Evolutionary conservation across 92 coral and sea anemone species (phyloP).

Genomic region (Bergia puertoricense): DNA sequence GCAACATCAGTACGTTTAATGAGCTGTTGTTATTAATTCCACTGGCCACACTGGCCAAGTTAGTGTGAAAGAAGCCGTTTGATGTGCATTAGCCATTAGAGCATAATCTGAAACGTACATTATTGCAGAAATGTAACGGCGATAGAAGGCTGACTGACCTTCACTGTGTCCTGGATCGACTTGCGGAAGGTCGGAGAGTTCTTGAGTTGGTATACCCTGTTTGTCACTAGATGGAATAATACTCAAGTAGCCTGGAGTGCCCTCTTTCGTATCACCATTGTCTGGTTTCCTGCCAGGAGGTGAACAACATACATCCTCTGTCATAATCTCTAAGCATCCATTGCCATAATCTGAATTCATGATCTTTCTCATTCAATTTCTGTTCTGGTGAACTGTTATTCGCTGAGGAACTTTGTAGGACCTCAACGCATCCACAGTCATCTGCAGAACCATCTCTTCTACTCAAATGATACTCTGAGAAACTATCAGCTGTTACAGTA

Average conservation of each 20-base stretch:
- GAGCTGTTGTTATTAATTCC: background rate
- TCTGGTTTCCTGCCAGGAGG: background rate
- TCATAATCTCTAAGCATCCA: background rate
- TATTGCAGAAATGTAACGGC: background rate
- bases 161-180: background rate
- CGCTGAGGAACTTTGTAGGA: background rate
- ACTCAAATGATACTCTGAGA: background rate
- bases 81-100: background rate
- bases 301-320: background rate
- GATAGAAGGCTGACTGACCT: conserved; percentile 29
- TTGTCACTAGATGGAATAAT: background rate
- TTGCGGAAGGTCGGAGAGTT: background rate
- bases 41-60: background rate
- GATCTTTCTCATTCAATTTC: background rate
- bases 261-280: background rate
- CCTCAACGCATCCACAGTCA: background rate
- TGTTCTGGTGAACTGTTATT: background rate
- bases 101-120: background rate
- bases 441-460: background rate
- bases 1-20: background rate
- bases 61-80: background rate
- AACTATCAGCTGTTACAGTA: background rate
- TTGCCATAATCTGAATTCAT: background rate
- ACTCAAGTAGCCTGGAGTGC: background rate
- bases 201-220: background rate